Percentiles rank a stretch among this genome's conserved stretches.
phyloP scores from a whole-genome alignment of 2,888 invertebrate genomes.

The Catocala nupta region DNA sequence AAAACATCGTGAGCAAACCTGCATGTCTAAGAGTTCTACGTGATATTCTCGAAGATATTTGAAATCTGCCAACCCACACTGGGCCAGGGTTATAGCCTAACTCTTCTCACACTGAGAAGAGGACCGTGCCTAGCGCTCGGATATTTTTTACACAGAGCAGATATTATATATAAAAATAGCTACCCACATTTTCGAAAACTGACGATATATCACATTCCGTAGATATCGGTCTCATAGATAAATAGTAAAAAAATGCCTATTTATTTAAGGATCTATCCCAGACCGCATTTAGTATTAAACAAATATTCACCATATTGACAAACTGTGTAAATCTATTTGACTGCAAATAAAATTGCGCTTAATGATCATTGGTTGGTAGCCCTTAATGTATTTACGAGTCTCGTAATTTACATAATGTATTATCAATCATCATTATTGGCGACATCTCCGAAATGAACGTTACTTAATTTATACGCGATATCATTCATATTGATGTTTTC shows the following conservation, averaged over 20 bases:
- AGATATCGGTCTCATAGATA: constrained; percentile 12
- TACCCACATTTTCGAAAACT: neutral
- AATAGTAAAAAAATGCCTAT: constrained; percentile 11
- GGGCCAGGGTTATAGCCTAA: too few species aligned
- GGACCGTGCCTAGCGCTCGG: too few species aligned
- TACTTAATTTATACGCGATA: constrained; percentile 22
- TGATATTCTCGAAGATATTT: too few species aligned
- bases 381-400: constrained; percentile 33
- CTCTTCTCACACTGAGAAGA: too few species aligned
- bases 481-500: constrained; percentile 22
- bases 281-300: constrained; percentile 1
- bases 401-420: constrained; percentile 29
- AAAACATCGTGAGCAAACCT: too few species aligned
- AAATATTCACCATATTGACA: constrained; percentile 3
- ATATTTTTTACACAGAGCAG: too few species aligned
- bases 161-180: too few species aligned
- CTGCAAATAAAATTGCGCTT: constrained; percentile 25
- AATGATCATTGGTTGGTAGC: constrained; percentile 22
- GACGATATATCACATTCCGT: constrained; percentile 9
- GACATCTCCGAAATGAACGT: constrained; percentile 39
- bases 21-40: too few species aligned
- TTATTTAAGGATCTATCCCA: constrained; percentile 15
- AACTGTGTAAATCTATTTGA: constrained; percentile 1
- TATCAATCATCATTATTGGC: constrained; percentile 37
- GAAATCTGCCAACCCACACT: too few species aligned